Base-by-base conservation (phyloP, 2,797 vertebrate genomes). In the Macropodus opercularis region DNA sequence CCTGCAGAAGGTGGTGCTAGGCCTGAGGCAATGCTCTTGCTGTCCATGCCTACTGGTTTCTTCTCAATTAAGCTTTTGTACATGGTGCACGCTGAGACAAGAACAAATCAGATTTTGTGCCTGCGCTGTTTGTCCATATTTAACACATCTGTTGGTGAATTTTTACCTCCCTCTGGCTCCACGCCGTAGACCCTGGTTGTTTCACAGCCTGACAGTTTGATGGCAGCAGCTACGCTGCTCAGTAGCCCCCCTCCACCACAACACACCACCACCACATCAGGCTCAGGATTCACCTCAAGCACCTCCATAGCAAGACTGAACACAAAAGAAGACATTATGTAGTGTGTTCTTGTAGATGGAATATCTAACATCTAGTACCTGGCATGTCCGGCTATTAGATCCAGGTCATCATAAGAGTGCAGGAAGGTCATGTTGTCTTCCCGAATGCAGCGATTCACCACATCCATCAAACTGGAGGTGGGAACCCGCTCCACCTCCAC, bases 1-100 rank as follows among this genome's bases (percentile, higher is more conserved):
- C 92, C 92, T 87, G 92, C 92, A 64, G 60, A 91, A 14, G 93
- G 92, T 46, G 93, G 93, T 1, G 92, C 92, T 0, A 94, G 88
- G 47, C 92, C 93, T 26, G 89, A 88, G 22, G 92, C 92, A 9
- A 93, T 76, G 73, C 93, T 94, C 57, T 84, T 87, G 17, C 86
- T 42, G 29, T 92, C 85, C 92, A 93, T 94, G 27, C 26, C 81
- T 19, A 94, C 85, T 1, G 93, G 89, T 62, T 87, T 91, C 69
- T 91, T 91, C 84, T 93, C 90, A 17, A 82, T 78, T 36, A 93
- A 92, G 63, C 93, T 94, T 62, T 50, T 89, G 79, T 90, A 89
- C 93, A 93, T 93, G 51, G 92, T 93, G 57, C 91, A 93, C 8
- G 92, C 93, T 94, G 82, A 6, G 6, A 62, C 4, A 67, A 18